Evolutionary conservation across 2,797 vertebrate species (phyloP), one percentile per base, ranked within the genome.

Genomic region (Limnodromus scolopaceus): DNA sequence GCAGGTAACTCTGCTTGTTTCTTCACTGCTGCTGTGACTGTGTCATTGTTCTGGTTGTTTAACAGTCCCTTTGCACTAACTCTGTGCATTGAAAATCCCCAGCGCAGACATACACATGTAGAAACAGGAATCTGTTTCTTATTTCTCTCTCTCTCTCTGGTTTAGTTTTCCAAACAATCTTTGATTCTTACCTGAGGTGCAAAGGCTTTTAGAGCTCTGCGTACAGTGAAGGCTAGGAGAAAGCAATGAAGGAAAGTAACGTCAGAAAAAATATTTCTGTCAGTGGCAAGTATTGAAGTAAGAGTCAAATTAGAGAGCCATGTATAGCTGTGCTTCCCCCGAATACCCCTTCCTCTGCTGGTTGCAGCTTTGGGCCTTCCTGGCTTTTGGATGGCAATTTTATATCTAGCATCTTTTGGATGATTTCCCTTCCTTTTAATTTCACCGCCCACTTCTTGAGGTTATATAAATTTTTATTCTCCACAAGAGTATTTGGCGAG

Each of bases 171-270:
- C 49, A 48, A 71, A 46, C 30, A 45, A 17, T 81, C 43, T 71
- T 17, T 87, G 38, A 14, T 49, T 91, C 97, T 98, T 97, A 98
- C 98, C 98, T 98, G 71, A 92, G 54, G 45, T 90, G 88, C 65
- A 92, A 4, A 51, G 0, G 0, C 10, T 68, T 58, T 53, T 72
- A 86, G 61, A 91, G 22, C n/a, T 89, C 39, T 0, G 0, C 5
- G 16, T n/a, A 53, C 54, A 30, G 1, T 88, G 86, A 89, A 89
- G 83, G 30, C 98, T 98, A 71, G 85, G 63, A 89, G 72, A 96
- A 93, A 96, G 12, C n/a, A 92, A 34, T 43, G 48, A 95, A 81
- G 81, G 38, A 74, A 92, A 85, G n/a, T 39, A 63, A 79, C 1
- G 5, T 97, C 76, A 97, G 72, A 77, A 87, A 85, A 72, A 71